Percentiles rank a stretch among this genome's conserved stretches.
These are phyloP conservation scores for Myiotriccus ornatus DNA, from an alignment of 2,797 vertebrate genomes.

Conservation along the genomic window DNA sequence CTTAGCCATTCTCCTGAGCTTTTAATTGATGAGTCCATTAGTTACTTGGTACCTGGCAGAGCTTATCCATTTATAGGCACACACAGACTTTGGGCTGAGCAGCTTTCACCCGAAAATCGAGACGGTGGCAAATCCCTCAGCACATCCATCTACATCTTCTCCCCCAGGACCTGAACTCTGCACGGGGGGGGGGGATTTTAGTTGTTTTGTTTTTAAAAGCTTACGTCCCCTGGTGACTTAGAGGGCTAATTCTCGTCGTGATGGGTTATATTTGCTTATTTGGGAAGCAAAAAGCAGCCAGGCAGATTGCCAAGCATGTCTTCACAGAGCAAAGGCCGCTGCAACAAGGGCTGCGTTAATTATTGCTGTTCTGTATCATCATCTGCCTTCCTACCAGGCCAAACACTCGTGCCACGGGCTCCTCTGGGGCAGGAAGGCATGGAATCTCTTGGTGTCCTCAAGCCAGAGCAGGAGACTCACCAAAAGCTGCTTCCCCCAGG, in stretches of 20 bases:
- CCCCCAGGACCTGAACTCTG: neutral
- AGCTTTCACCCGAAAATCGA: neutral
- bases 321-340: neutral
- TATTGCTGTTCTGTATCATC: neutral
- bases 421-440: accelerated
- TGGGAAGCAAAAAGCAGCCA: neutral
- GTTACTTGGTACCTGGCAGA: neutral
- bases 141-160: neutral
- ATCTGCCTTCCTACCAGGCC: neutral
- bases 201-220: neutral
- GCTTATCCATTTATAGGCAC: neutral
- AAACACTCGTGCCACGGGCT: neutral
- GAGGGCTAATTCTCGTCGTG: neutral
- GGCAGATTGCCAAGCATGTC: neutral
- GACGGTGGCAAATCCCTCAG: neutral
- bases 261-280: neutral
- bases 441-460: neutral
- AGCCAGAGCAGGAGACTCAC: neutral
- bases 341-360: accelerated
- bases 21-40: neutral
- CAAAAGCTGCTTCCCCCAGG: neutral
- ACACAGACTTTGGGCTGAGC: neutral
- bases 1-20: neutral
- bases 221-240: neutral
- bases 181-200: neutral